Base-by-base conservation (phyloP, 1,140 invertebrate genomes). In the Cylas formicarius region DNA sequence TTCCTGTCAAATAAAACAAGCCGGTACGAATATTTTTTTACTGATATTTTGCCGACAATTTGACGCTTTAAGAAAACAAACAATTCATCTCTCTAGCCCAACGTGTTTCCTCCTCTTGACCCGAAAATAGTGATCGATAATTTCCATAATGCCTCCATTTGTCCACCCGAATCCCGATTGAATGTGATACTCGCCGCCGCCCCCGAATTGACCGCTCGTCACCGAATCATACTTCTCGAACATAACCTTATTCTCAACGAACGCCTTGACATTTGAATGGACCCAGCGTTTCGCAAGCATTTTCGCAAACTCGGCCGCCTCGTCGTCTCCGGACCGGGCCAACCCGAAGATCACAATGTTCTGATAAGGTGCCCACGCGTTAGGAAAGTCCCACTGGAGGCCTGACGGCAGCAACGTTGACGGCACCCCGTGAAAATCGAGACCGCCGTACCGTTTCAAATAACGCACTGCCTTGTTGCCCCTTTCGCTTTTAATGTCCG, bases 141-240 rank as follows among this genome's bases (percentile, higher is more conserved):
- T 20, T 24, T 55, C 53, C 20, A 57, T 50, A 8, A 55, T 43
- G 4, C 92, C 81, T 2, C 92, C 92, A 62, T 96, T 96, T 0
- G 86, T 86, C 92, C 92, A 97, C 2, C 91, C 92, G 62, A 97
- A 97, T 8, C 93, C 93, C 9, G 76, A 73, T 64, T 95, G 89
- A 0, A 91, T 83, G 0, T 69, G 69, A 62, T 96, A 96, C 67
- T 97, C 93, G 0, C 92, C 92, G 1, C 91, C 91, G 4, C 81
- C 79, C 0, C 91, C 92, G 23, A 78, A 75, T 14, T 73, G 67
- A 2, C 88, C 89, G 0, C 78, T 74, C 24, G 71, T 58, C 29
- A 74, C 64, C 0, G 81, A 82, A 57, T 83, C 78, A 55, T 94
- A 94, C 78, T 97, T 93, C 67, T 93, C 90, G 69, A 82, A 93